Evolutionary conservation across 1,140 invertebrate species (phyloP), one percentile per base, ranked within the genome.

Genomic region (Drosophila sulfurigaster): DNA sequence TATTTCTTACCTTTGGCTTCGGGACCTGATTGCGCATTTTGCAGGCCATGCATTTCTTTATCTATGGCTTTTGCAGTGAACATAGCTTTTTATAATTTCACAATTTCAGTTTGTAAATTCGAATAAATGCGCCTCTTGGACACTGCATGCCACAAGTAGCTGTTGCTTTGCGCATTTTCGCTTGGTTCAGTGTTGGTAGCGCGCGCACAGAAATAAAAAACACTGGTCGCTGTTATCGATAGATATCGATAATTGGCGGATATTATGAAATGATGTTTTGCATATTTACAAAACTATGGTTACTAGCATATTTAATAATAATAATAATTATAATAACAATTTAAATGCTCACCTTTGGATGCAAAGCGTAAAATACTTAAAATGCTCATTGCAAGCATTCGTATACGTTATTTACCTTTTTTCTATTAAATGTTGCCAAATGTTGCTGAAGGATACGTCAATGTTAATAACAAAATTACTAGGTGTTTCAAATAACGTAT

Each of bases 1-100:
- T 8, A 5, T 30, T 1, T 46, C 51, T 48, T 8, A 89, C 85
- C 85, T 70, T 89, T 89, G 0, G 78, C 76, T 67, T 90, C 86
- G 6, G 85, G 85, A 1, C 85, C 85, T 5, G 81, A 16, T 11
- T 81, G 66, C 10, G 54, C 48, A 46, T 51, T 74, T 6, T 51
- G 38, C 11, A 67, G n/a, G 3, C n/a, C 16, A 32, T 28, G 7
- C 49, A 78, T 25, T 43, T 72, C 51, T 0, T 51, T 3, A 1
- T 58, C 77, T 3, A 63, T 67, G 32, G 54, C 68, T 10, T 38
- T 30, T 5, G 32, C 41, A 16, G 43, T 16, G 6, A 52, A 28
- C 72, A 82, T 88, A 30, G 8, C n/a, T 13, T 56, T 3, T 2
- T 41, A 13, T 48, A 13, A 13, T 32, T 43, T 16, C 32, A 30